Conservation (phyloP, 2,113 vertebrate genomes). For the Phrynocephalus versicolor region DNA sequence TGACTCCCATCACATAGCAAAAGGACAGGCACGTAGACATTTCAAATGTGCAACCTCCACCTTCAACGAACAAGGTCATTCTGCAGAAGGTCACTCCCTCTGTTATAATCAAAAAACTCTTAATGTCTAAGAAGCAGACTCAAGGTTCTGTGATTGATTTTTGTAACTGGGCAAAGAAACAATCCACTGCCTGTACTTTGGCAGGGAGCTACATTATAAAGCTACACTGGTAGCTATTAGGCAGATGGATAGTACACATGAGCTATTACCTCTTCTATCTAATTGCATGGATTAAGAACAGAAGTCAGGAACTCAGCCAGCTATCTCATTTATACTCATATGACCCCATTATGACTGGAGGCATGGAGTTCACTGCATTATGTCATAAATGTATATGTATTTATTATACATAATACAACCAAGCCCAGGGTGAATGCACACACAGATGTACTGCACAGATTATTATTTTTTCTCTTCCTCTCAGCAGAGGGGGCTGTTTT, state of each 20-base stretch:
- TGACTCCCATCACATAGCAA: constrained; percentile 56
- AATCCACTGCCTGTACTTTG: constrained; percentile 22
- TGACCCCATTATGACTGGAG: background rate
- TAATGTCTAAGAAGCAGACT: constrained; percentile 36
- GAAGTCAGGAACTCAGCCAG: constrained; percentile 10
- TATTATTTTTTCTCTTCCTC: background rate
- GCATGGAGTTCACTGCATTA: background rate
- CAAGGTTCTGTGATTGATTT: constrained; percentile 53
- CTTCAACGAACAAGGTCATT: constrained; percentile 42
- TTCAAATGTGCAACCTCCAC: constrained; percentile 45
- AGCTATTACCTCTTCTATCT: constrained; percentile 14
- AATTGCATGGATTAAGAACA: constrained; percentile 13
- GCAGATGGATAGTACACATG: background rate
- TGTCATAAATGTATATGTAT: background rate
- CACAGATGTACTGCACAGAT: background rate
- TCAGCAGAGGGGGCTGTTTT: background rate
- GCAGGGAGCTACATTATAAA: constrained; percentile 22
- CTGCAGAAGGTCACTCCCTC: constrained; percentile 39
- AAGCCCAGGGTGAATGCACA: background rate
- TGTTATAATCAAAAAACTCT: constrained; percentile 37
- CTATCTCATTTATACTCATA: constrained; percentile 7
- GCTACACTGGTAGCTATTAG: constrained; percentile 35
- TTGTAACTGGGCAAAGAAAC: constrained; percentile 45
- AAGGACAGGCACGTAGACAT: constrained; percentile 30
- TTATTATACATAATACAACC: constrained; percentile 3